phyloP scores from a whole-genome alignment of 2,113 vertebrate genomes.

The Lophotis ruficrista region DNA sequence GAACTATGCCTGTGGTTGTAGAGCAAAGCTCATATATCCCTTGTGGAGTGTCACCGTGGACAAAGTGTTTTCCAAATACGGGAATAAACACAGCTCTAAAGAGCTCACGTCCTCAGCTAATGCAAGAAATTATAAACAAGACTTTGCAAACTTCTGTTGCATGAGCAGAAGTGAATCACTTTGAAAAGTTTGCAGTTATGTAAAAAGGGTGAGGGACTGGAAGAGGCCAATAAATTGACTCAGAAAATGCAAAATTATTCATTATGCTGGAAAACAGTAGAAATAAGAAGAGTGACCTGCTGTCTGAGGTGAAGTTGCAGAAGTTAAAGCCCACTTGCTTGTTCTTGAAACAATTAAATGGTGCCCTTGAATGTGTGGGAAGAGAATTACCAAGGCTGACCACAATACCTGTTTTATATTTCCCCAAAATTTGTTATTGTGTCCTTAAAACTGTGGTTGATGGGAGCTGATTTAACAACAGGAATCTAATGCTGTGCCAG shows the following conservation, averaged over 20 bases:
- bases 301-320: neutral
- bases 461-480: neutral
- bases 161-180: neutral
- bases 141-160: neutral
- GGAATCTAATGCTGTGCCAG: neutral
- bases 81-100: neutral
- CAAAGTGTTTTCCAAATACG: neutral
- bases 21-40: neutral
- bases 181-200: neutral
- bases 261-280: neutral
- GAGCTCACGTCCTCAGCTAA: neutral
- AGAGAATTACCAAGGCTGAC: neutral
- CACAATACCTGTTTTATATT: neutral
- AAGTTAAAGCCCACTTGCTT: neutral
- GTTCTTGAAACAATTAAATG: neutral
- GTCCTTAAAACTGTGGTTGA: neutral
- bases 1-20: neutral
- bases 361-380: neutral
- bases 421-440: neutral
- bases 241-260: neutral
- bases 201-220: neutral
- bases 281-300: neutral
- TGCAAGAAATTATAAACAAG: neutral
- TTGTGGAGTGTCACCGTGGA: neutral
- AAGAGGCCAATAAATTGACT: neutral